phyloP scores from a whole-genome alignment of 1,140 invertebrate genomes.

The Bombus fervidus region DNA sequence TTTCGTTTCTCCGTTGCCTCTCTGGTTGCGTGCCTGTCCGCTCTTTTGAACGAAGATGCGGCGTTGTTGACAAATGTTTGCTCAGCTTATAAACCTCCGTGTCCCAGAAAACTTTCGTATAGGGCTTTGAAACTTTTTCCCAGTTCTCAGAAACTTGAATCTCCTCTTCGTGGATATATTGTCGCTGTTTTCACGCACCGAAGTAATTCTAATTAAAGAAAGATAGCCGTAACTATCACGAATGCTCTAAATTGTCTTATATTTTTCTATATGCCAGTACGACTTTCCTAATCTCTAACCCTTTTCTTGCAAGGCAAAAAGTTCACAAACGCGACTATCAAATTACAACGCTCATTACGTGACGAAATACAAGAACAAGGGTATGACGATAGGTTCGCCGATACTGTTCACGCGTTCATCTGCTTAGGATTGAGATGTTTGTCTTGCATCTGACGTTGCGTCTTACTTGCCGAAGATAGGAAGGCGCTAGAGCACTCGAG shows the following conservation, averaged over 20 bases:
- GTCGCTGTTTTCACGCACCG: neutral
- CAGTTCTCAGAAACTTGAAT: neutral
- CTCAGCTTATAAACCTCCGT: neutral
- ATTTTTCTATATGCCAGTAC: too few species aligned
- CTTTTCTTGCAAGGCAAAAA: neutral
- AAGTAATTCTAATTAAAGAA: neutral
- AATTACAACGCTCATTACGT: neutral
- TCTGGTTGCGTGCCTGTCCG: neutral
- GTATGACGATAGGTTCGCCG: neutral
- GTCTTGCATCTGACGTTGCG: constrained; percentile 69
- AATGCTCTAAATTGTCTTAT: too few species aligned
- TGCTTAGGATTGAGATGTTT: constrained; percentile 65
- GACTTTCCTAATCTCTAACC: neutral
- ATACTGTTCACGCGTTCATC: constrained; percentile 48
- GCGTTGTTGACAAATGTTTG: neutral
- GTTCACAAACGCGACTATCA: neutral
- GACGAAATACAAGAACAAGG: neutral
- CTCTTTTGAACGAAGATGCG: neutral
- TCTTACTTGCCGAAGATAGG: constrained; percentile 65
- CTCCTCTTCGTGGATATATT: neutral
- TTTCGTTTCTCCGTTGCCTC: neutral
- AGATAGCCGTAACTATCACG: too few species aligned
- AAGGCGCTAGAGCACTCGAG: constrained; percentile 52
- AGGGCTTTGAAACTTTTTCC: neutral
- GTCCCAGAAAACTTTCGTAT: neutral